Evolutionary conservation across 2,113 vertebrate species (phyloP).

Genomic region (Melanocharis versteri): DNA sequence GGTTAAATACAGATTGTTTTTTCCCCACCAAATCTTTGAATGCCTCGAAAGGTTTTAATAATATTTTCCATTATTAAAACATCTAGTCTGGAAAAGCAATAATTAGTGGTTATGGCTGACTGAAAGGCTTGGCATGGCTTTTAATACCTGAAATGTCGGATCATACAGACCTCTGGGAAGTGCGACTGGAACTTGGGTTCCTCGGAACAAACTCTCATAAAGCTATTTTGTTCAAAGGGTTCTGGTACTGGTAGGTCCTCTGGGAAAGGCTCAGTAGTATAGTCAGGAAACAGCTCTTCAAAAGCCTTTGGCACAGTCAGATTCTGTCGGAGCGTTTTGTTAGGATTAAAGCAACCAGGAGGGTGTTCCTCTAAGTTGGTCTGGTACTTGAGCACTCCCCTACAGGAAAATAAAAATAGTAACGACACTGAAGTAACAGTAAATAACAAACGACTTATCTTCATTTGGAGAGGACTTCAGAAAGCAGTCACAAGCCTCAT

Average conservation of each 20-base stretch:
- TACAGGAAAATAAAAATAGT: slow-evolving; percentile 57
- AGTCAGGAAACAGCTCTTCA: slow-evolving; percentile 38
- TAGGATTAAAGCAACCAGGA: slow-evolving; percentile 86
- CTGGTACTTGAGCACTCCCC: slow-evolving; percentile 94
- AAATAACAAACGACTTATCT: background rate
- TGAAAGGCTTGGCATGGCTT: slow-evolving; percentile 43
- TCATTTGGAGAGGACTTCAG: background rate
- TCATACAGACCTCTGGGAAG: slow-evolving; percentile 88
- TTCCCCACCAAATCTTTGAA: background rate
- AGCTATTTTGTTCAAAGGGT: slow-evolving; percentile 45
- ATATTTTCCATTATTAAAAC: slow-evolving; percentile 63
- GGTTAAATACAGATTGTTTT: slow-evolving; percentile 28
- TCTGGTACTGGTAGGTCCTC: slow-evolving; percentile 52
- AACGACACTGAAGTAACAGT: background rate
- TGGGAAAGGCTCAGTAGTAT: background rate
- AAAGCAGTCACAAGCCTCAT: background rate
- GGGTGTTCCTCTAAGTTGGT: slow-evolving; percentile 87
- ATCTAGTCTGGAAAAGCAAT: slow-evolving; percentile 57
- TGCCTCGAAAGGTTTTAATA: slow-evolving; percentile 44
- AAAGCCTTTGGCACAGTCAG: slow-evolving; percentile 10
- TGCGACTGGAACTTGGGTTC: slow-evolving; percentile 88
- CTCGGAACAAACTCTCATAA: slow-evolving; percentile 77
- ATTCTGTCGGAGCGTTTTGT: slow-evolving; percentile 69
- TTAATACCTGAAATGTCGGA: slow-evolving; percentile 43
- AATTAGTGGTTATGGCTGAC: slow-evolving; percentile 53